A percentile compares a stretch with the other conserved stretches of the same genome.
phyloP scores from a whole-genome alignment of 2,113 vertebrate species.

The Plotosus lineatus region DNA sequence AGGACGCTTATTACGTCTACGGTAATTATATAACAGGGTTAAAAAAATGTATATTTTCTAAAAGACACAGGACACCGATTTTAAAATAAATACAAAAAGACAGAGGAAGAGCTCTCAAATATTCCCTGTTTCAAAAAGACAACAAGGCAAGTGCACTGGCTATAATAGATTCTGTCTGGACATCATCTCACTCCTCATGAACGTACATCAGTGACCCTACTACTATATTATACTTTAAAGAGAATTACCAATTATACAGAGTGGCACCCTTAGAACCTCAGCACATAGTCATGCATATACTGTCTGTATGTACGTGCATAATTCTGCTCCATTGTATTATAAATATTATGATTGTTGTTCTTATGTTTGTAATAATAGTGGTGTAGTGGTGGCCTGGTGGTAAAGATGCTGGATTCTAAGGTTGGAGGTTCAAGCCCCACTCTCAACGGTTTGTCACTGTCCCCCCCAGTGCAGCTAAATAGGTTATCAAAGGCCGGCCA shows the following conservation, averaged over 20 bases:
- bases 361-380: too few species aligned
- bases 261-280: not conserved
- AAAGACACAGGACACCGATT: not conserved
- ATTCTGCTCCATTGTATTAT: too few species aligned
- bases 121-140: not conserved
- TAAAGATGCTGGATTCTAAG: too few species aligned
- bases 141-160: not conserved
- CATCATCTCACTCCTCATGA: not conserved
- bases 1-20: too few species aligned
- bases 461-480: too few species aligned
- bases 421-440: too few species aligned
- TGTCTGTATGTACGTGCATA: not conserved
- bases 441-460: too few species aligned
- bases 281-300: not conserved
- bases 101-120: not conserved
- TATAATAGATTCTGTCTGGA: not conserved
- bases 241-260: not conserved
- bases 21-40: too few species aligned
- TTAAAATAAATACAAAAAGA: not conserved
- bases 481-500: too few species aligned
- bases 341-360: too few species aligned
- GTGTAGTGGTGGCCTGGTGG: too few species aligned
- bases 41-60: not conserved
- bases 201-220: not conserved
- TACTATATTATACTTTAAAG: not conserved